Evolutionary conservation across 1,140 invertebrate species (phyloP).

Genomic region (Lanistes nyassanus): DNA sequence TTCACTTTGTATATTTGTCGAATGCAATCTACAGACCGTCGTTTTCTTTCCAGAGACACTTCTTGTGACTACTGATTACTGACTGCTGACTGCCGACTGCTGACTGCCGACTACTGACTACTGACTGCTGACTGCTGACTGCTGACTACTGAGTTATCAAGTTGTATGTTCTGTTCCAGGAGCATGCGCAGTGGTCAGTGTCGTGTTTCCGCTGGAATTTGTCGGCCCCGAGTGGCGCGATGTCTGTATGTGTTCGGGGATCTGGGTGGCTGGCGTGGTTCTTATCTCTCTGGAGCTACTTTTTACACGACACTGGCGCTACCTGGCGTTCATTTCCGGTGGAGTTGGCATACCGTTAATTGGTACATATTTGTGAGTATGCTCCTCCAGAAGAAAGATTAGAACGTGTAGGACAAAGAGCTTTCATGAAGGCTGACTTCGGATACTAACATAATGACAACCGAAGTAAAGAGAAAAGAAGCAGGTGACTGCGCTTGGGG

Average conservation of each 20-base stretch:
- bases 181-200: conserved; percentile 48
- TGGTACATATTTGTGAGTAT: conserved; percentile 58
- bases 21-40: neutral
- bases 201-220: conserved; percentile 49
- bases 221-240: conserved; percentile 54
- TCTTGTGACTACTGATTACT: neutral
- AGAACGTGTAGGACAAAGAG: too few relatives aligned
- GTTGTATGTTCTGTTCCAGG: conserved; percentile 37
- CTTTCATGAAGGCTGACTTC: too few relatives aligned
- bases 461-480: too few relatives aligned
- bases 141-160: neutral
- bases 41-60: neutral
- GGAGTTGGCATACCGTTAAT: conserved; percentile 44
- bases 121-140: too few relatives aligned
- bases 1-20: neutral
- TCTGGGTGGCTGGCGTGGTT: conserved; percentile 51
- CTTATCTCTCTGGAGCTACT: conserved; percentile 45
- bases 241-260: conserved; percentile 47
- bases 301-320: conserved; percentile 51
- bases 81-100: too few relatives aligned
- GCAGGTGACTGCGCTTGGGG: too few relatives aligned
- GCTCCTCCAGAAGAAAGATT: neutral
- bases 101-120: too few relatives aligned
- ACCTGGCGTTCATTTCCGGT: conserved; percentile 50
- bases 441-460: too few relatives aligned